Evolutionary conservation across 2,113 vertebrate genomes (phyloP), one percentile per base, ranked within the genome.

Genomic region (Pseudorectes ferrugineus): DNA sequence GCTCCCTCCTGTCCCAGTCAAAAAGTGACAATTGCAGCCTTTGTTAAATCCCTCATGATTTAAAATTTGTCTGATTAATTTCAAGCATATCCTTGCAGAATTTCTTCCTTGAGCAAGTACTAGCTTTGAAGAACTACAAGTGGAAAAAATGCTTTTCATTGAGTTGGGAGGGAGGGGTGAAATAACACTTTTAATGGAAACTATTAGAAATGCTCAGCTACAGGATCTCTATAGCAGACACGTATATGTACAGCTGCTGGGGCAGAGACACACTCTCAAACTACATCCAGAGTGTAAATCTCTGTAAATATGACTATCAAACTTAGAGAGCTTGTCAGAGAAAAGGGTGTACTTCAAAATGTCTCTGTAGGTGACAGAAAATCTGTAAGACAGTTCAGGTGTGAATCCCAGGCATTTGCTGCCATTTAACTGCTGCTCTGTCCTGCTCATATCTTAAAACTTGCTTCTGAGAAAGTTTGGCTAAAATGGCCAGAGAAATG

Each of bases 151-250:
- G 9, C 17, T 88, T 92, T 94, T 74, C 71, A 74, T 46, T 25
- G 68, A 38, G 40, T 58, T 75, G 28, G 40, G 16, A 68, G 61
- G 91, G 89, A 94, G 88, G 52, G 33, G 49, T 83, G 18, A 89
- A 95, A 62, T 70, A 91, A 78, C 85, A 81, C 54, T 90, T 95
- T 29, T 38, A 73, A 78, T 88, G 92, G 96, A 96, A 95, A 95
- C n/a, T 95, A 2, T 84, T 90, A 85, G 43, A 74, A 86, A 46
- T 42, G 31, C 35, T 86, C 72, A 75, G 79, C 33, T 46, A 65
- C 62, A 38, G 81, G 38, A 54, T 58, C 10, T 80, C 51, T 80
- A 8, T 15, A 62, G 35, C 58, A 95, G 76, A 40, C 51, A 31
- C 3, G 0, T 35, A 9, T 10, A 61, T 5, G 16, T 72, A 25